Conservation (phyloP, 2,113 vertebrate genomes). For the Mesocricetus auratus region DNA sequence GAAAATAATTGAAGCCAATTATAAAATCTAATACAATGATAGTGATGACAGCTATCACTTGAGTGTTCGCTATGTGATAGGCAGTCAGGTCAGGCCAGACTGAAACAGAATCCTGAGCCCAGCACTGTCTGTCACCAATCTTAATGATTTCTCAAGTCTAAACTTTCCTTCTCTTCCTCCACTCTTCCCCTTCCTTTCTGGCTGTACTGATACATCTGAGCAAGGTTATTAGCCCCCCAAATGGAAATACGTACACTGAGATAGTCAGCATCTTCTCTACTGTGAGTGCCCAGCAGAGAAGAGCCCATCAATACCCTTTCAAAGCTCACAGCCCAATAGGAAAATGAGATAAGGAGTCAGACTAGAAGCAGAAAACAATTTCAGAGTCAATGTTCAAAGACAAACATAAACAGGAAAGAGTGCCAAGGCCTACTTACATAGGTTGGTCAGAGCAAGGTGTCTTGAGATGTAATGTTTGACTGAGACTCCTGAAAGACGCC, state of each 20-base stretch:
- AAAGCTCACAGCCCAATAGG: neutral
- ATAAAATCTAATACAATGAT: neutral
- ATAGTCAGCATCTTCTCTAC: neutral
- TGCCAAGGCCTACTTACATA: neutral
- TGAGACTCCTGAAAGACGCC: neutral
- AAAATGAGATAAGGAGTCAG: neutral
- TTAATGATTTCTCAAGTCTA: neutral
- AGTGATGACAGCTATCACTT: neutral
- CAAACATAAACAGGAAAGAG: neutral
- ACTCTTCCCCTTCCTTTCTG: neutral
- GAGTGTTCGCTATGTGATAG: neutral
- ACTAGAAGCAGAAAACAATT: neutral
- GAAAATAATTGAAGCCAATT: slow-evolving; percentile 12
- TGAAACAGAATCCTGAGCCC: neutral
- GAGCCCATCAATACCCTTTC: neutral
- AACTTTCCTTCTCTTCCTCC: neutral
- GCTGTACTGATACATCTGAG: neutral
- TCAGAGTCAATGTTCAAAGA: neutral
- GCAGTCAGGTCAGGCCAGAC: neutral
- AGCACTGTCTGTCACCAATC: neutral
- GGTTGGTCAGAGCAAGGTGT: neutral
- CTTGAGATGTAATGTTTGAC: neutral
- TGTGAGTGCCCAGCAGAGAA: neutral
- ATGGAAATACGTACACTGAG: neutral
- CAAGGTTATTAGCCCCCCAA: neutral